Conservation (phyloP, 92 coral and sea anemone genomes). For the Paragorgia papillata region DNA sequence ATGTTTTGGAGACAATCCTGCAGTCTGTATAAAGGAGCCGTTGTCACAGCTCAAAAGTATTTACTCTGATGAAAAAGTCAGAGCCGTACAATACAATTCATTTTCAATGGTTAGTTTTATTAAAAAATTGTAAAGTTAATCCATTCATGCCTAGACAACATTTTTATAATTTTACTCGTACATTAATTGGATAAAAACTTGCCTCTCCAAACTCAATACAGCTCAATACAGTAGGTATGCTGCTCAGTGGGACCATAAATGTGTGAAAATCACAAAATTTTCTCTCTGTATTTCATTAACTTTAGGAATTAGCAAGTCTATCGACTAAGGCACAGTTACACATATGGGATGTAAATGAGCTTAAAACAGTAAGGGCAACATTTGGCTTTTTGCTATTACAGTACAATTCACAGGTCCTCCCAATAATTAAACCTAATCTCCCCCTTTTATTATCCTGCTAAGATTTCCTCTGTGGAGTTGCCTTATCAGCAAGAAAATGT, state of each 20-base stretch:
- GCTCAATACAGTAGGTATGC: no score
- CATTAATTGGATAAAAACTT: no score
- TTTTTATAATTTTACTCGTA: no score
- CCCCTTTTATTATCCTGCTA: background rate
- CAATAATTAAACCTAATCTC: background rate
- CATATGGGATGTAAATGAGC: constrained; percentile 80
- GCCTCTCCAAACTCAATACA: no score
- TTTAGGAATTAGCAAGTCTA: constrained; percentile 82
- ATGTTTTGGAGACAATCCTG: background rate
- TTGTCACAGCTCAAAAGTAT: constrained; percentile 14
- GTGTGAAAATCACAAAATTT: no score
- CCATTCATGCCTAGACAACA: constrained; percentile 59
- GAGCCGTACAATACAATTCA: constrained; percentile 40
- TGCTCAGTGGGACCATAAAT: no score
- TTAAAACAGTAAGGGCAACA: constrained; percentile 52
- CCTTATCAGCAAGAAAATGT: constrained; percentile 80
- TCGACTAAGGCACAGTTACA: constrained; percentile 80
- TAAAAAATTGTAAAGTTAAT: constrained; percentile 72
- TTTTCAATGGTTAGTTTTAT: constrained; percentile 31
- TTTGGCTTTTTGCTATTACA: background rate
- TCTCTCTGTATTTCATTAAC: no score
- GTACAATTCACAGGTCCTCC: background rate
- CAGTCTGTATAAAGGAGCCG: constrained; percentile 18
- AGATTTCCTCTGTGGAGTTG: constrained; percentile 63
- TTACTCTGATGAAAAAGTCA: constrained; percentile 25